Conservation (phyloP, 2,888 invertebrate genomes). For the Mesochorus sp. region DNA sequence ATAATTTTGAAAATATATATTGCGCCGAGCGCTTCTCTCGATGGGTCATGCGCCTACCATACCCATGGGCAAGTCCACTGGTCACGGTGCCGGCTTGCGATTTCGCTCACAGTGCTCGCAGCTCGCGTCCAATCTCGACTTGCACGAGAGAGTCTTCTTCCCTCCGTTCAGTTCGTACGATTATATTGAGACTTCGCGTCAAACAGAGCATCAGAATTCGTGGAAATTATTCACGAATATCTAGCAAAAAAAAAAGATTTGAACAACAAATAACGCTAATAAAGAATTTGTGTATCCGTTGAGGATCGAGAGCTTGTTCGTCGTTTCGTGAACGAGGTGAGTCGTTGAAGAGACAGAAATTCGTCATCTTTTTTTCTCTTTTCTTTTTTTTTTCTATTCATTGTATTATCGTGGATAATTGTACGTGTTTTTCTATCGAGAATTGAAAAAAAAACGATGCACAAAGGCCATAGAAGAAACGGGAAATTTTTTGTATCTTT, state of each 20-base stretch:
- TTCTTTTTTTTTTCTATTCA: background rate
- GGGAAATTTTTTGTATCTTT: background rate
- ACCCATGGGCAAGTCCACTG: constrained; percentile 73
- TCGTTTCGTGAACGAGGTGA: constrained; percentile 61
- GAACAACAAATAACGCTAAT: constrained; percentile 9
- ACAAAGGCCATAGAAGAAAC: background rate
- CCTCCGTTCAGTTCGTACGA: constrained; percentile 55
- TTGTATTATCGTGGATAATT: constrained; percentile 37
- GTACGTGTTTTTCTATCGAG: constrained; percentile 34
- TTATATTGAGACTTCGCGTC: constrained; percentile 27
- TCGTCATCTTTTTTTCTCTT: background rate
- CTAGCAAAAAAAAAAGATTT: background rate
- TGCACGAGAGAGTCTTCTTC: constrained; percentile 50
- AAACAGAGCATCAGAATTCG: constrained; percentile 36
- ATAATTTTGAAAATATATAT: background rate
- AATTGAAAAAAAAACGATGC: constrained; percentile 1
- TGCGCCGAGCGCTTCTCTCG: no score
- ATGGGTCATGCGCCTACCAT: constrained; percentile 52
- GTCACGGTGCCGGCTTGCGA: constrained; percentile 73
- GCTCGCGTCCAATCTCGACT: constrained; percentile 72
- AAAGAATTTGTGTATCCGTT: constrained; percentile 43
- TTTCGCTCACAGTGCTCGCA: constrained; percentile 77
- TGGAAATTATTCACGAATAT: constrained; percentile 34
- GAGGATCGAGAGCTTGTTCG: constrained; percentile 46
- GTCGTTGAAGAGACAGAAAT: constrained; percentile 31